Percentiles rank a stretch among this genome's conserved stretches.
Evolutionary conservation across 1,140 invertebrate species (phyloP).

Genomic region (Drosophila orosa): DNA sequence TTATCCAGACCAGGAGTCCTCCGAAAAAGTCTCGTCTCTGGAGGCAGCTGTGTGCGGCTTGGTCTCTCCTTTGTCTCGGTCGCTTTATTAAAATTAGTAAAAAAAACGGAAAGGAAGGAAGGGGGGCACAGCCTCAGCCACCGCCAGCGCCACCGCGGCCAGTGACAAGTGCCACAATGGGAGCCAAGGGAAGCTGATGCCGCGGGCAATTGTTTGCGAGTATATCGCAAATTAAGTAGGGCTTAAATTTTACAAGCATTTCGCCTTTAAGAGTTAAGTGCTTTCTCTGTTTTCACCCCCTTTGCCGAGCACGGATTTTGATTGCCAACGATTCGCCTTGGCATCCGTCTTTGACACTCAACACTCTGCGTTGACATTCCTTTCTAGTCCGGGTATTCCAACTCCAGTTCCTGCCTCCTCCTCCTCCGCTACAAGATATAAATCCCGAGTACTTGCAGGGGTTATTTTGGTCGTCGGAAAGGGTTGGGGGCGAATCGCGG

Average conservation of each 20-base stretch:
- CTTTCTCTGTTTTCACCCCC: conserved; percentile 62
- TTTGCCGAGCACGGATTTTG: conserved; percentile 33
- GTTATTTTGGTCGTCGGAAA: conserved; percentile 2
- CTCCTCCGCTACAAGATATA: background rate
- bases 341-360: conserved; percentile 53
- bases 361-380: conserved; percentile 57
- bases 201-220: conserved; percentile 77
- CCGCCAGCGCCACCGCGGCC: conserved; percentile 15
- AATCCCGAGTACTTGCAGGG: conserved; percentile 5
- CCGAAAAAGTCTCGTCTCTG: conserved; percentile 20
- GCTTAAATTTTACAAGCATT: conserved; percentile 82
- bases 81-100: conserved; percentile 82
- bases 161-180: conserved; percentile 67
- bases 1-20: conserved; percentile 9
- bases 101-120: conserved; percentile 53
- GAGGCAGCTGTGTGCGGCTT: conserved; percentile 7
- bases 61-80: conserved; percentile 53
- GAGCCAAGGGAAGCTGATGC: conserved; percentile 21
- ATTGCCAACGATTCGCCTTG: conserved; percentile 48
- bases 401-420: conserved; percentile 17
- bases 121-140: conserved; percentile 7
- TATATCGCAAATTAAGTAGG: conserved; percentile 80
- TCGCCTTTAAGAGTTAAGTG: conserved; percentile 81
- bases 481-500: background rate
- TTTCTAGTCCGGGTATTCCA: conserved; percentile 16